A percentile compares a stretch with the other conserved stretches of the same genome.
phyloP scores from a whole-genome alignment of 2,113 vertebrate genomes.

The Erythrocercus mccallii region DNA sequence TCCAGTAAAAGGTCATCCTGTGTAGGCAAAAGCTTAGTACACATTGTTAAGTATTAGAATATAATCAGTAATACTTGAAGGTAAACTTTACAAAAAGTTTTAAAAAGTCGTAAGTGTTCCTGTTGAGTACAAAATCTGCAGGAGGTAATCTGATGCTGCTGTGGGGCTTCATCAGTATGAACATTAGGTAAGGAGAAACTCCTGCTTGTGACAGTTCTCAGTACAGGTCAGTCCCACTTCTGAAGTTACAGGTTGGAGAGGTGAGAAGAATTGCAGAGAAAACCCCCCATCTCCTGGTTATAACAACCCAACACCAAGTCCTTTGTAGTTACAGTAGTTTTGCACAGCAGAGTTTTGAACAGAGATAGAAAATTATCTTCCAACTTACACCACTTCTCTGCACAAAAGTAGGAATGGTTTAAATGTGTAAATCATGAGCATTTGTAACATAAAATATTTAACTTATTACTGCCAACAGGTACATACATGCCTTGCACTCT shows the following conservation, averaged over 20 bases:
- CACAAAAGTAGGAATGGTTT: background rate
- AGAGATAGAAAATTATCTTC: background rate
- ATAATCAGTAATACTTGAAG: background rate
- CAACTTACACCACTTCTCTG: background rate
- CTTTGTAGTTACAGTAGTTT: background rate
- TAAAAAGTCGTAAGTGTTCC: background rate
- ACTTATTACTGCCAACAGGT: background rate
- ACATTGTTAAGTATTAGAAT: background rate
- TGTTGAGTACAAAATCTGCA: background rate
- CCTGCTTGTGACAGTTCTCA: background rate
- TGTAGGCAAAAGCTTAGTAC: background rate
- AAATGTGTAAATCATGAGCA: background rate
- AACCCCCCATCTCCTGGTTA: no score
- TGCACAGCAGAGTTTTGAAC: background rate
- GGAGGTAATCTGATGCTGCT: background rate
- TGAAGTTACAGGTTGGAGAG: background rate
- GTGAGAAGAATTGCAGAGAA: background rate
- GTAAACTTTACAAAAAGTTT: background rate
- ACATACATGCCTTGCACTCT: accelerated
- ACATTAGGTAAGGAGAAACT: background rate
- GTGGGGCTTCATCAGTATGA: background rate
- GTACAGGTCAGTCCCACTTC: accelerated
- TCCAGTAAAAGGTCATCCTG: background rate
- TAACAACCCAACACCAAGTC: background rate
- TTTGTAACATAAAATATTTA: background rate